Conservation (phyloP, 2,797 vertebrate genomes). For the Pristis pectinata region DNA sequence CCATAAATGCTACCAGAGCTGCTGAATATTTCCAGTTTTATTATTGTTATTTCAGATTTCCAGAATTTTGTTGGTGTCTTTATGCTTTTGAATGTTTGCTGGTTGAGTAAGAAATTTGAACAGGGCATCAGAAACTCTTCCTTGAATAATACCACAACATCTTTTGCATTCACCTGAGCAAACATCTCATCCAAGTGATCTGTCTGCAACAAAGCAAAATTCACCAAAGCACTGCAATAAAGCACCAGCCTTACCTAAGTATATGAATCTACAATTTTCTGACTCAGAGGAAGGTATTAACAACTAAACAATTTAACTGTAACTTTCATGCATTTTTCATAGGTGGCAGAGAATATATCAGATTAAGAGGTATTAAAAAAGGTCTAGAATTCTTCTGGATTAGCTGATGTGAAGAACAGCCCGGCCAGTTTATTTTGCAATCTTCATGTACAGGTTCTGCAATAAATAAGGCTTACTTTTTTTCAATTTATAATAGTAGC, state of each 20-base stretch:
- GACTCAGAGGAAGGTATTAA: background rate
- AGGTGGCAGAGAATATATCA: no score
- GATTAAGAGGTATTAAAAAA: background rate
- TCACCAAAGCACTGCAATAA: conserved; percentile 9
- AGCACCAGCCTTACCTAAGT: background rate
- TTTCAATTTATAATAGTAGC: background rate
- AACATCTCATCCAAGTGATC: background rate
- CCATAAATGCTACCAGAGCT: no score
- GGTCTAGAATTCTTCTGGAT: background rate
- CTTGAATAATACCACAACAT: background rate
- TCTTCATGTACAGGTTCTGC: background rate
- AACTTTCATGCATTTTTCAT: background rate
- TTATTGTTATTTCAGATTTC: no score
- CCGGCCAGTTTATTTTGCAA: background rate
- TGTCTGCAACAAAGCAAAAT: background rate
- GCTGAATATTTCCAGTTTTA: no score
- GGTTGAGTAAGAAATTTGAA: background rate
- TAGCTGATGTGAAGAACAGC: background rate
- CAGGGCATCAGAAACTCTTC: background rate
- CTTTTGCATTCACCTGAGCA: background rate
- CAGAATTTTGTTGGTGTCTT: no score
- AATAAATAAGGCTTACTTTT: background rate
- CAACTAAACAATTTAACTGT: background rate
- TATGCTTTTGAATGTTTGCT: background rate
- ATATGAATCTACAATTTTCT: background rate